phyloP scores from a whole-genome alignment of 1,140 invertebrate species.

The Trichogramma pretiosum region DNA sequence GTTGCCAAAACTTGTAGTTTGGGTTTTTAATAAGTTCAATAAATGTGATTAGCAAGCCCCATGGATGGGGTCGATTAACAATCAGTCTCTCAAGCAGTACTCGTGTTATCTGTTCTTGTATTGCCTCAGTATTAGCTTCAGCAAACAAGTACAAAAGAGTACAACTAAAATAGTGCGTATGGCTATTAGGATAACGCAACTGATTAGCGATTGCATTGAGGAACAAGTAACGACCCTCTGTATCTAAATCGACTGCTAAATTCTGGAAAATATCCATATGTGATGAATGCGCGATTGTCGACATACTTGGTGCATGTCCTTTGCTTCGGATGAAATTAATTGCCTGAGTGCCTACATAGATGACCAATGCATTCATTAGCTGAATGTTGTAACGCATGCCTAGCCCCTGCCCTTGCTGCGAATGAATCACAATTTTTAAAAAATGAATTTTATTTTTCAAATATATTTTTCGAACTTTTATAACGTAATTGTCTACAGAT shows the following conservation, averaged over 20 bases:
- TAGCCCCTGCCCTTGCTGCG: constrained; percentile 59
- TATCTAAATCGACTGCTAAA: constrained; percentile 93
- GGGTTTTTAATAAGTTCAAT: constrained; percentile 99
- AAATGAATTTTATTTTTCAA: no score
- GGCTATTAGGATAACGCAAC: constrained; percentile 95
- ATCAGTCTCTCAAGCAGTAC: constrained; percentile 94
- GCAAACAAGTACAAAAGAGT: constrained; percentile 93
- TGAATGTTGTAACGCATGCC: constrained; percentile 91
- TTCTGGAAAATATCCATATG: constrained; percentile 99
- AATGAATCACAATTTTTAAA: no score
- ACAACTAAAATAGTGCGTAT: constrained; percentile 99
- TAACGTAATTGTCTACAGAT: neutral
- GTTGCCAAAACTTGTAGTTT: constrained; percentile 97
- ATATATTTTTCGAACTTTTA: constrained; percentile 24
- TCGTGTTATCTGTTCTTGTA: constrained; percentile 85
- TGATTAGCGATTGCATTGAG: constrained; percentile 98
- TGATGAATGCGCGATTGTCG: constrained; percentile 91
- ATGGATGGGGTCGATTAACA: constrained; percentile 96
- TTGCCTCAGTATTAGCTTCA: constrained; percentile 95
- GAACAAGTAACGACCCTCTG: constrained; percentile 93
- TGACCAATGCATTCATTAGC: constrained; percentile 91
- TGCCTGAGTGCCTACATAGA: constrained; percentile 96
- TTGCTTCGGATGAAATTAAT: constrained; percentile 81
- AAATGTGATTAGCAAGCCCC: constrained; percentile 97
- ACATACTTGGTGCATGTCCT: constrained; percentile 85